A percentile compares a stretch with the other conserved stretches of the same genome.
These are phyloP conservation scores for Agraylea sexmaculata DNA, from an alignment of 1,140 invertebrate genomes.

Conservation along the genomic window DNA sequence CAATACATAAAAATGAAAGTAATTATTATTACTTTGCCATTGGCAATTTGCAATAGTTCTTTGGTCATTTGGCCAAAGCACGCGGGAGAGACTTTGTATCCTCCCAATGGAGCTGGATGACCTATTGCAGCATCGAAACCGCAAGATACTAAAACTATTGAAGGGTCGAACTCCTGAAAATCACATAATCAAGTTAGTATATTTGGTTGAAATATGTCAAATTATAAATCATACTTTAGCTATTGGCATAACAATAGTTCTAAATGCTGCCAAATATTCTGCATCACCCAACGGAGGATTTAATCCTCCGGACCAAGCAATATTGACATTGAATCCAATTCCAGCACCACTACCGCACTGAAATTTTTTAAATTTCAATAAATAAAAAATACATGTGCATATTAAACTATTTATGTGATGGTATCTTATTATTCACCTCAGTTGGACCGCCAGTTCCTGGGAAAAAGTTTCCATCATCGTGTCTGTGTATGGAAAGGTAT, in stretches of 20 bases:
- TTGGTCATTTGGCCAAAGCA: constrained; percentile 97
- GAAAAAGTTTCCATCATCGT: constrained; percentile 99
- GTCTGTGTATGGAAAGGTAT: constrained; percentile 95
- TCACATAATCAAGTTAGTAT: constrained; percentile 5
- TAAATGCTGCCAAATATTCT: constrained; percentile 95
- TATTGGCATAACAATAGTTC: constrained; percentile 85
- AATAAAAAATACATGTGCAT: constrained; percentile 2
- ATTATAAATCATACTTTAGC: constrained; percentile 46
- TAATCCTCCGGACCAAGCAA: constrained; percentile 87
- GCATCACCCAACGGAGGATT: constrained; percentile 92
- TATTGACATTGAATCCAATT: constrained; percentile 93
- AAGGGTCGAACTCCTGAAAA: constrained; percentile 76
- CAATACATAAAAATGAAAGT: constrained; percentile 8
- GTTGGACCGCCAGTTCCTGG: constrained; percentile 89
- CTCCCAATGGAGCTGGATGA: constrained; percentile 87
- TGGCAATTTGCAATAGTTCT: constrained; percentile 80
- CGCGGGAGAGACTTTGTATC: constrained; percentile 83
- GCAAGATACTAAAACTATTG: constrained; percentile 90
- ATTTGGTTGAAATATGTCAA: background rate
- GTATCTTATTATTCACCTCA: constrained; percentile 42
- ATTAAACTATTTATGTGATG: background rate
- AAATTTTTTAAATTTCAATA: constrained; percentile 14
- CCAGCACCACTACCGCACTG: constrained; percentile 80
- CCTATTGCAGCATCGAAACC: constrained; percentile 95
- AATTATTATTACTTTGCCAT: constrained; percentile 57